Conservation (phyloP, 92 coral and sea anemone genomes). For the Plumapathes pennacea region DNA sequence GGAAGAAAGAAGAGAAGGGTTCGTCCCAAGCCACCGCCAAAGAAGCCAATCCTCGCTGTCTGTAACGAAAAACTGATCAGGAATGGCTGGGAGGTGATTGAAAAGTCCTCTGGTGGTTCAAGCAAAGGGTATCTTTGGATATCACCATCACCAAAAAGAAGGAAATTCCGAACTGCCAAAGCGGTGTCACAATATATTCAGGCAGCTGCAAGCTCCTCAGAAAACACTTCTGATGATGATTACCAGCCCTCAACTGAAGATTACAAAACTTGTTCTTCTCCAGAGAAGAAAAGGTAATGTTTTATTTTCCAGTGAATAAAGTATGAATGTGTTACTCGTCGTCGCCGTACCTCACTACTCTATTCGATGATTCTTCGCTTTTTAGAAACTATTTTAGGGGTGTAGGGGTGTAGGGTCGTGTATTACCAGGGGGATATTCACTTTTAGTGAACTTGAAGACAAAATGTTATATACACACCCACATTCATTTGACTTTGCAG, state of each 20-base stretch:
- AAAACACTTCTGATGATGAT: background rate
- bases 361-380: no score
- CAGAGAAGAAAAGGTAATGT: constrained; percentile 1
- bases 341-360: no score
- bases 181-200: background rate
- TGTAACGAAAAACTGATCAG: background rate
- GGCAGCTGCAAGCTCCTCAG: background rate
- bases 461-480: no score
- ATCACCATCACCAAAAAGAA: background rate
- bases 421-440: no score
- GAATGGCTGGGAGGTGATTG: background rate
- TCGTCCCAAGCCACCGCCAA: background rate
- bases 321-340: no score
- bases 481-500: no score
- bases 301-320: no score
- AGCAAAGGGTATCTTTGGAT: background rate
- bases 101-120: background rate
- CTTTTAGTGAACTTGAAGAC: no score
- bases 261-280: background rate
- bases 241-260: background rate
- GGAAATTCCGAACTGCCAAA: background rate
- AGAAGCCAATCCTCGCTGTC: background rate
- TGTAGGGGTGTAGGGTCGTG: no score
- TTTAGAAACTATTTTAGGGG: no score
- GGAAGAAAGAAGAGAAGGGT: constrained; percentile 1